These are phyloP conservation scores for Neopipo cinnamomea DNA, from an alignment of 2,113 vertebrate species.

Conservation along the genomic window DNA sequence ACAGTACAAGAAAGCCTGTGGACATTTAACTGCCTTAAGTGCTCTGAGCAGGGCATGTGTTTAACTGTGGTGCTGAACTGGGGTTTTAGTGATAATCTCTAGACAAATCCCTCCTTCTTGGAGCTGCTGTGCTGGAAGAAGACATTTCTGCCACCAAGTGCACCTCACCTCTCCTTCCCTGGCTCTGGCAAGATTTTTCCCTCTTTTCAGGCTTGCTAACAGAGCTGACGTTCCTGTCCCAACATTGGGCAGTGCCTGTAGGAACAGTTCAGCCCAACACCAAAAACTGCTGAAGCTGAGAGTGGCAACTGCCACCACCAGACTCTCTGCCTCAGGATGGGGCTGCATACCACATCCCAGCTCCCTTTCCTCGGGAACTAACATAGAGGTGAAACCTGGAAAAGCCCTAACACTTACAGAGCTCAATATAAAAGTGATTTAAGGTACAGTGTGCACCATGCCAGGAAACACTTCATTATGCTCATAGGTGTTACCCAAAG, in stretches of 20 bases:
- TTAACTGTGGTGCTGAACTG: background rate
- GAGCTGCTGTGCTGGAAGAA: background rate
- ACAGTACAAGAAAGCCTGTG: background rate
- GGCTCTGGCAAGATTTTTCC: background rate
- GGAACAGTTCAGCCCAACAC: background rate
- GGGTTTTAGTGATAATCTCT: background rate
- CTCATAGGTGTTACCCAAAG: constrained; percentile 37
- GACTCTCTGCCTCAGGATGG: accelerated
- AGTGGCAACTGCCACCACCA: background rate
- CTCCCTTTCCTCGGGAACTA: background rate
- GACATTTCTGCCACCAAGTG: background rate
- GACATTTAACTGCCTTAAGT: background rate
- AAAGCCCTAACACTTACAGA: background rate
- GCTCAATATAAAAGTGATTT: constrained; percentile 45
- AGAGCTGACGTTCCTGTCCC: background rate
- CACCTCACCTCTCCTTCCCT: background rate
- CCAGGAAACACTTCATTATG: constrained; percentile 57
- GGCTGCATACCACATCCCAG: background rate
- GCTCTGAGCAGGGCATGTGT: background rate
- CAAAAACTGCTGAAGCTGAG: background rate
- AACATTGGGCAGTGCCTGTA: accelerated
- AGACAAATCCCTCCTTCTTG: background rate
- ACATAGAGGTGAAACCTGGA: background rate
- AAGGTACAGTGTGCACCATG: background rate
- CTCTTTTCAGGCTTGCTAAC: background rate